Evolutionary conservation across 2,797 vertebrate species (phyloP).

Genomic region (Clamator glandarius): DNA sequence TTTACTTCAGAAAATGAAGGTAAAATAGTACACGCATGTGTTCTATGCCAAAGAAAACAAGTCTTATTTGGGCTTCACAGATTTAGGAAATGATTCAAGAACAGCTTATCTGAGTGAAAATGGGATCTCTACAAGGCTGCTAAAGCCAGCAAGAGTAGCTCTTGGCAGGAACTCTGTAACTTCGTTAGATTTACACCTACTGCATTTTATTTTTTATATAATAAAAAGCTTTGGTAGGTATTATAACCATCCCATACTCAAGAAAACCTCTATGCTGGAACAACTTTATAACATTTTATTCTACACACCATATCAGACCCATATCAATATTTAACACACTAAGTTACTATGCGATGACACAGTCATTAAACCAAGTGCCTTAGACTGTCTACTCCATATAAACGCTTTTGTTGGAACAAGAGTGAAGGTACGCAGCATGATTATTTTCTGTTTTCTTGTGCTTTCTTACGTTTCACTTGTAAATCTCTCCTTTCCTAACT

Average conservation of each 20-base stretch:
- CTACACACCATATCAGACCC: neutral
- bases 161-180: neutral
- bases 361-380: neutral
- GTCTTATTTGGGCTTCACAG: neutral
- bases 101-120: constrained; percentile 26
- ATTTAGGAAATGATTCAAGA: constrained; percentile 18
- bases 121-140: neutral
- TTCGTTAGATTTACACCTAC: neutral
- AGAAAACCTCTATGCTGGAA: neutral
- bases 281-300: neutral
- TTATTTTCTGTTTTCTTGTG: neutral
- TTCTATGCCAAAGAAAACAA: constrained; percentile 25
- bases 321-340: neutral
- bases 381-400: neutral
- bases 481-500: neutral
- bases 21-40: neutral
- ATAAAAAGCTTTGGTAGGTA: neutral
- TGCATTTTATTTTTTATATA: neutral
- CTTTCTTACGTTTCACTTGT: neutral
- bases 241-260: neutral
- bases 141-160: neutral
- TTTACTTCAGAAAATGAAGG: neutral
- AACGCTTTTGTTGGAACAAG: neutral
- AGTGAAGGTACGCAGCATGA: neutral
- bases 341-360: neutral